Percentiles rank a stretch among this genome's conserved stretches.
phyloP scores from a whole-genome alignment of 2,797 vertebrate species.

The Rhinophrynus dorsalis region DNA sequence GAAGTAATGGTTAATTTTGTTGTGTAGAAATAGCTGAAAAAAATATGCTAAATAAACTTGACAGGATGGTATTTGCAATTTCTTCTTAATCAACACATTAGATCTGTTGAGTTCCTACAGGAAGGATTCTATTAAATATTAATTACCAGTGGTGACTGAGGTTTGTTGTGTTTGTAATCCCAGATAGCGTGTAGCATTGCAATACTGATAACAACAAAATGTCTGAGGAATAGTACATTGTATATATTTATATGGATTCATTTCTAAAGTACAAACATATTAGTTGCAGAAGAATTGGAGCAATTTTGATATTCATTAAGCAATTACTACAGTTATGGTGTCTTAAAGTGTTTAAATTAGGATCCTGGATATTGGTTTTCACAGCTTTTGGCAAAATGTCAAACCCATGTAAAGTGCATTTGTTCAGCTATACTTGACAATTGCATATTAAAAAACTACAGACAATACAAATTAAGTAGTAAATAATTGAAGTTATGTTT shows the following conservation, averaged over 20 bases:
- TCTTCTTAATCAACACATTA: constrained; percentile 46
- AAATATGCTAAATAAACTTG: constrained; percentile 43
- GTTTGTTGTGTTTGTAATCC: constrained; percentile 46
- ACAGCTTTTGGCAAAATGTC: background rate
- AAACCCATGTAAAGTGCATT: background rate
- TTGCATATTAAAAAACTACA: background rate
- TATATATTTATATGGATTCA: constrained; percentile 33
- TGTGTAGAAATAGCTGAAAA: constrained; percentile 18
- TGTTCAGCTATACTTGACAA: background rate
- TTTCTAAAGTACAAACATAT: constrained; percentile 2
- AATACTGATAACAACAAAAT: constrained; percentile 30
- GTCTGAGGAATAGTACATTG: constrained; percentile 25
- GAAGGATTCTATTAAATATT: constrained; percentile 50
- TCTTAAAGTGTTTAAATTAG: constrained; percentile 3
- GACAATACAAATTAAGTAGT: too few relatives aligned
- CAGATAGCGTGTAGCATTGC: constrained; percentile 43
- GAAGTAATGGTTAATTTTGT: constrained; percentile 25
- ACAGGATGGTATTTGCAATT: constrained; percentile 40
- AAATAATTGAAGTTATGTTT: too few relatives aligned
- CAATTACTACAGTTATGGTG: background rate
- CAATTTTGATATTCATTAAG: constrained; percentile 20
- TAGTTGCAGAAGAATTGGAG: background rate
- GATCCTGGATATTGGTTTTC: background rate
- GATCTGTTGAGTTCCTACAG: constrained; percentile 35
- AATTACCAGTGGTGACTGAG: constrained; percentile 38